phyloP scores from a whole-genome alignment of 2,797 vertebrate genomes.

The Lycodopsis pacificus region DNA sequence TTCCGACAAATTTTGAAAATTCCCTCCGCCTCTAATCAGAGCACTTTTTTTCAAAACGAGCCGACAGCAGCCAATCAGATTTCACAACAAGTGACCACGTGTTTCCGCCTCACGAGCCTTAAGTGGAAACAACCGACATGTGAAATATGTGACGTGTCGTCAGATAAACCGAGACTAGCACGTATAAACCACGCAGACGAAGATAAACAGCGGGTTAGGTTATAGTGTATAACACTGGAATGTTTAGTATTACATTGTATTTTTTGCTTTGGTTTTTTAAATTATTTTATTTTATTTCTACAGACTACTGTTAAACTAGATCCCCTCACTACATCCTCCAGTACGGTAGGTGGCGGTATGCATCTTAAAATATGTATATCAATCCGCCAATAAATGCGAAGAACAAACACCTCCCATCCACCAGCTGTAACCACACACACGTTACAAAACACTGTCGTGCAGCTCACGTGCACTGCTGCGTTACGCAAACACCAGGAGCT shows the following conservation, averaged over 20 bases:
- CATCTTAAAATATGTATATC: neutral
- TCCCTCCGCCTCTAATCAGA: constrained; percentile 76
- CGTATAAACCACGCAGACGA: too few species aligned
- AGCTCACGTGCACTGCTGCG: constrained; percentile 50
- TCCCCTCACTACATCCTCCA: neutral
- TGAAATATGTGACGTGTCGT: neutral
- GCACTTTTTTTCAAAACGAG: constrained; percentile 68
- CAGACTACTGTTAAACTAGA: neutral
- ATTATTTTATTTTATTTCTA: neutral
- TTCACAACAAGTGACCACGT: constrained; percentile 9
- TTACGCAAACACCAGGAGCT: constrained; percentile 32
- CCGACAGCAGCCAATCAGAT: constrained; percentile 56
- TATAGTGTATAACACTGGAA: neutral
- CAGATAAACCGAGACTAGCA: neutral
- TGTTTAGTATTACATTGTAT: neutral
- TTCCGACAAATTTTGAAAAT: constrained; percentile 71
- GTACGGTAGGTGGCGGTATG: neutral
- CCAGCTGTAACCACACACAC: neutral
- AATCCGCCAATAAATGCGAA: neutral
- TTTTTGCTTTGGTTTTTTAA: too few species aligned
- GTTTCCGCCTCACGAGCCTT: constrained; percentile 28
- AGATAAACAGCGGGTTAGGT: too few species aligned
- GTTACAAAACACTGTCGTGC: constrained; percentile 76
- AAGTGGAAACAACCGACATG: neutral
- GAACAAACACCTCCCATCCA: constrained; percentile 45